Base-by-base conservation (phyloP, 2,113 vertebrate species). In the Hippocampus barbouri region DNA sequence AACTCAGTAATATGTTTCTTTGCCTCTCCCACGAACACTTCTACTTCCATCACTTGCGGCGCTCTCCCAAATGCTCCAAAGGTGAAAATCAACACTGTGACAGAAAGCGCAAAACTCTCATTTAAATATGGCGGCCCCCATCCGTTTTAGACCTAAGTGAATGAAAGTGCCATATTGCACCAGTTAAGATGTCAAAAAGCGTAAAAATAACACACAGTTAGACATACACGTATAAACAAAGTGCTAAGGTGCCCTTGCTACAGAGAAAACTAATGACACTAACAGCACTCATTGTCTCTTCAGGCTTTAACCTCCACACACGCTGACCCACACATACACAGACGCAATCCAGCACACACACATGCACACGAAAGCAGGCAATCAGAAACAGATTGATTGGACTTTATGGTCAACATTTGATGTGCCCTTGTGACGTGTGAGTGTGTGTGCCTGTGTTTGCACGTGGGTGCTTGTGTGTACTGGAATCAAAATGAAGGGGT, bases 241-340 rank as follows among this genome's bases (percentile, higher is more conserved):
- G 63, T 78, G 70, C 18, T 25, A 70, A 79, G 80, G 75, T 86
- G 80, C 69, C 82, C 83, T 84, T 85, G 75, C 11, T 82, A 85
- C 82, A 69, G 41, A 82, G 76, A 68, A 72, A 78, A 70, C 47
- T 79, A 84, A 80, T 70, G 56, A 73, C 60, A 64, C 66, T 76
- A 68, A 83, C 83, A 71, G 79, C 70, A 73, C 56, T 79, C 74
- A 77, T 51, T 73, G 74, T 74, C 68, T 77, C 60, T 82, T 80
- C 78, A 70, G 25, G 63, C 70, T 70, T 73, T 82, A 68, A 82
- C 77, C 77, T 85, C 80, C 76, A 85, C 56, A 80, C 40, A 70
- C 57, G 69, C 53, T 66, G n/a, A 63, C 21, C 41, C 12, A 27
- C 38, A 65, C 54, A 51, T 27, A 61, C 56, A 51, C 47, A 51